Conservation (phyloP, 2,113 vertebrate genomes). For the Eretmochelys imbricata region DNA sequence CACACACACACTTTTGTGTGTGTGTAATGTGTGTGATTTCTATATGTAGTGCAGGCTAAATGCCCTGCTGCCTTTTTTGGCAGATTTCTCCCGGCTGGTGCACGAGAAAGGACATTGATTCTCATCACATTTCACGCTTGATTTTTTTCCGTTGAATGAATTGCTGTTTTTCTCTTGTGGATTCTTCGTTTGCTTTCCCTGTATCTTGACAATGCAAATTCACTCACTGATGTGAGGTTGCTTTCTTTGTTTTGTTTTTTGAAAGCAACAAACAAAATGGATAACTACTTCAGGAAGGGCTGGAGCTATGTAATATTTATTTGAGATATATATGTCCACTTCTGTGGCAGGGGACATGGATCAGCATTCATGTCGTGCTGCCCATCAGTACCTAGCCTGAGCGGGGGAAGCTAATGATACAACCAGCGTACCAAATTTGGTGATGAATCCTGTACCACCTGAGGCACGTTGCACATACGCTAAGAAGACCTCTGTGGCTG, state of each 20-base stretch:
- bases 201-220: background rate
- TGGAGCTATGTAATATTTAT: background rate
- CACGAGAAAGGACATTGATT: fast-evolving
- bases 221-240: background rate
- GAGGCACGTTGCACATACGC: too few species aligned
- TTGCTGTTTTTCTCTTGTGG: background rate
- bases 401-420: too few species aligned
- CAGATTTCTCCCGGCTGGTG: background rate
- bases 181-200: background rate
- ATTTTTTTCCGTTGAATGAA: background rate
- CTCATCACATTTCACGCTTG: background rate
- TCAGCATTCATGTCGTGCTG: too few species aligned
- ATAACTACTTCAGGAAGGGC: background rate
- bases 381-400: too few species aligned
- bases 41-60: background rate
- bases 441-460: too few species aligned
- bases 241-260: background rate
- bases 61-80: background rate
- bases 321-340: background rate
- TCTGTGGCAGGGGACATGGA: background rate
- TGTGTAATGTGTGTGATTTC: background rate
- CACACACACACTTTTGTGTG: background rate
- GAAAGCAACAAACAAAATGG: background rate
- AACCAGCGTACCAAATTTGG: too few species aligned
- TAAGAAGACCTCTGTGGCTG: background rate